Base-by-base conservation (phyloP, 2,113 vertebrate genomes). In the Cyrtonyx montezumae region DNA sequence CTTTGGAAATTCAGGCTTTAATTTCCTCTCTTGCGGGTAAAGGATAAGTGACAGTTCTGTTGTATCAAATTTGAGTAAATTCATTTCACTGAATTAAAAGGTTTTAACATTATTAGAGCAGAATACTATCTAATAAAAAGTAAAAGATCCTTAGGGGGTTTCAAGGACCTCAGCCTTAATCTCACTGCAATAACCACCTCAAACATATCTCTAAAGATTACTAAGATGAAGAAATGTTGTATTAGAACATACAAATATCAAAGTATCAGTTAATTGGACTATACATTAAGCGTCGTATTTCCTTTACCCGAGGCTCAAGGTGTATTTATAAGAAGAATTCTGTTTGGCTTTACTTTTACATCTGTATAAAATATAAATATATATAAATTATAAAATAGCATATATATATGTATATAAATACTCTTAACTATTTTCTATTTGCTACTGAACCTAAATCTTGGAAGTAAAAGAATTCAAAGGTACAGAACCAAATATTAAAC, bases 1-100 rank as follows among this genome's bases (percentile, higher is more conserved):
- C 70, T 75, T 78, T 81, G 80, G 71, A 93, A 94, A 90, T n/a
- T 66, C 91, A 62, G 2, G 55, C 34, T 93, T 94, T 96, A 84
- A 91, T 91, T 96, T 92, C 51, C 75, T 78, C 10, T 79, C 87
- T 53, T 85, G 67, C 42, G 91, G 32, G 68, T 78, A 94, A 91
- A 88, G 75, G 21, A 46, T 85, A 88, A 83, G 82, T 74, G 82
- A 78, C 85, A 90, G 63, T 59, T 92, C 87, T n/a, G 46, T 63
- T 32, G 82, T 78, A 93, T 88, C 91, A 79, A 90, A 90, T 82
- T 92, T 77, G 49, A 89, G 85, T 87, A 82, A 94, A 95, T 93
- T 95, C 91, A 79, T 91, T 96, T 93, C 85, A 40, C 71, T 46
- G 82, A 87, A 96, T 96, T 95, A 94, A 90, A 94, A 85, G 71